Evolutionary conservation across 2,113 vertebrate species (phyloP).

Genomic region (Anoura caudifer): DNA sequence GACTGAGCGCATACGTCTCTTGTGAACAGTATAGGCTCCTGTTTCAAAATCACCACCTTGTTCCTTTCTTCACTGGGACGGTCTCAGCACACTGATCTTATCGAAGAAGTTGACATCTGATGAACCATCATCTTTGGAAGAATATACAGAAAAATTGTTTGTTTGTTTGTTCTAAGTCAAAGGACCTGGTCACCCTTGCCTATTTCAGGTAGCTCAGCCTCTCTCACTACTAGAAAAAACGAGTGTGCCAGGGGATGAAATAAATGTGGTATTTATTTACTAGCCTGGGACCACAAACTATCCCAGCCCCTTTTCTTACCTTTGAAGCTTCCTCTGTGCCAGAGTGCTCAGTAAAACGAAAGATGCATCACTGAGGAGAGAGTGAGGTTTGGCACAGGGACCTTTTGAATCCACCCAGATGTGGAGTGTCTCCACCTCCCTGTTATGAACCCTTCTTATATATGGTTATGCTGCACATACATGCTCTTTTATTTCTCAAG

Average conservation of each 20-base stretch:
- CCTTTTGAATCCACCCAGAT: neutral
- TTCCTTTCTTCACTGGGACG: neutral
- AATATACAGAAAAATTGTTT: neutral
- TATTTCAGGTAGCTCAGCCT: neutral
- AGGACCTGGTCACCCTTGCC: neutral
- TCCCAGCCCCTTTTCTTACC: neutral
- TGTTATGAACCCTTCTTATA: neutral
- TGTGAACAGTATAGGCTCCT: neutral
- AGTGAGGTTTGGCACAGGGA: neutral
- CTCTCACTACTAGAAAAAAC: neutral
- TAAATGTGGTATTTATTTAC: neutral
- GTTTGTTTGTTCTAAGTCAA: neutral
- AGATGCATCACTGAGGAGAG: neutral
- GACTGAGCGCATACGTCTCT: neutral
- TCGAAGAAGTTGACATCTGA: neutral
- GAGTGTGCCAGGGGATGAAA: neutral
- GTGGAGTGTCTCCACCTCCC: neutral
- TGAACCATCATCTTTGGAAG: neutral
- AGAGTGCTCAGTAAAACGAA: neutral
- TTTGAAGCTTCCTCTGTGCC: neutral
- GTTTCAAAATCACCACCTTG: neutral
- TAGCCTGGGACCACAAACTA: neutral
- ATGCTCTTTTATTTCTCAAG: slow-evolving; percentile 44
- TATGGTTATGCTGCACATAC: neutral
- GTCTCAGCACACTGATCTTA: neutral